These are phyloP conservation scores for Tenualosa thibaudeaui DNA, from an alignment of 2,797 vertebrate genomes.

Conservation along the genomic window DNA sequence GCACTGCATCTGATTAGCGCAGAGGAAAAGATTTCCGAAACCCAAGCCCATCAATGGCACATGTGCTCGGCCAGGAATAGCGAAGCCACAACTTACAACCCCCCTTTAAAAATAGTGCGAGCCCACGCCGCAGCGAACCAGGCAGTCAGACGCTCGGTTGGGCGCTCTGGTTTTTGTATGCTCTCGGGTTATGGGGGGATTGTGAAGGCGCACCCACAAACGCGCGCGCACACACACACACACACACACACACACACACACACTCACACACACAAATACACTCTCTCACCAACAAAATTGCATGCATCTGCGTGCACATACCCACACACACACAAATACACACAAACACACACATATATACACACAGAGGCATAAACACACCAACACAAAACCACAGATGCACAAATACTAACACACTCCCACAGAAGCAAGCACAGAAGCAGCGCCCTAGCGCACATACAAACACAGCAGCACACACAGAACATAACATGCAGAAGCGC, in stretches of 20 bases:
- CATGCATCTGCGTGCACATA: neutral
- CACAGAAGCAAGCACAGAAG: conserved; percentile 20
- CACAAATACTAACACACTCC: neutral
- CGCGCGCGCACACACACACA: conserved; percentile 9
- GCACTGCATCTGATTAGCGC: conserved; percentile 75
- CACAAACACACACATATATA: neutral
- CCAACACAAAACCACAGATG: neutral
- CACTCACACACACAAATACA: neutral
- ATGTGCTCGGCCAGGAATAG: conserved; percentile 74
- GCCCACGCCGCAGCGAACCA: conserved; percentile 57
- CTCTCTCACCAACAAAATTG: neutral
- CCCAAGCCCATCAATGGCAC: conserved; percentile 75
- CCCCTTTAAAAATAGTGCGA: conserved; percentile 68
- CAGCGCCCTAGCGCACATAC: neutral
- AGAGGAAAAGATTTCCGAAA: conserved; percentile 73
- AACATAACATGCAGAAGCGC: neutral
- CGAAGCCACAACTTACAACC: conserved; percentile 70
- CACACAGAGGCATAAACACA: neutral
- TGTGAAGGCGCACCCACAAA: neutral
- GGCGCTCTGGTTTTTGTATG: conserved; percentile 33
- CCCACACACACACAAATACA: neutral
- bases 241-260: conserved; percentile 28
- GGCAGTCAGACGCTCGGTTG: conserved; percentile 31
- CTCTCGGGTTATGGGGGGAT: neutral
- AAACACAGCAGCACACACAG: neutral